Conservation (phyloP, 2,113 vertebrate species). For the Oncorhynchus gorbuscha region DNA sequence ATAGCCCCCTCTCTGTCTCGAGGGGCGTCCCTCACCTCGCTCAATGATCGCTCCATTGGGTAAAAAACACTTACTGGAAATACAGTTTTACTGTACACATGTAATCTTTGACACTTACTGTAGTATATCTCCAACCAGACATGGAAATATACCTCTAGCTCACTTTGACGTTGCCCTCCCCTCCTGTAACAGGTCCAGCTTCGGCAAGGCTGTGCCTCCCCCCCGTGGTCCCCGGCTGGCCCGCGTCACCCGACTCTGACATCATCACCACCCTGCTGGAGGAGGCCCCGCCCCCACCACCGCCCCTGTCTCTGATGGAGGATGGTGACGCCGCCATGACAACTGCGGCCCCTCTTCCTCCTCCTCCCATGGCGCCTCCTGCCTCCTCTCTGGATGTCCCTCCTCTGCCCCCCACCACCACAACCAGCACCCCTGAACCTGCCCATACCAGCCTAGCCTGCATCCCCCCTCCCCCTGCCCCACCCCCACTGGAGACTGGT, state of each 20-base stretch:
- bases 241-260: slow-evolving; percentile 48
- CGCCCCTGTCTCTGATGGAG: slow-evolving; percentile 6
- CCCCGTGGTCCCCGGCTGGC: slow-evolving; percentile 58
- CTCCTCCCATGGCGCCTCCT: slow-evolving; percentile 31
- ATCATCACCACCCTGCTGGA: slow-evolving; percentile 49
- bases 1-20: slow-evolving; percentile 56
- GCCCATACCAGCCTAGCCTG: slow-evolving; percentile 1
- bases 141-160: no score
- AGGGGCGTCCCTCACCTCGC: slow-evolving; percentile 36
- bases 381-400: background rate
- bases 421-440: no score
- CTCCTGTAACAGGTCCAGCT: slow-evolving; percentile 60
- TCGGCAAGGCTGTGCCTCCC: slow-evolving; percentile 66
- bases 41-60: slow-evolving; percentile 41
- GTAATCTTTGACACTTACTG: background rate
- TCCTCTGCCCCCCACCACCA: slow-evolving; percentile 18
- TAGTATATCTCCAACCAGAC: no score
- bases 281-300: slow-evolving; percentile 43
- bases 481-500: slow-evolving; percentile 67
- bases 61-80: slow-evolving; percentile 15
- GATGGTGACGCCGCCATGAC: background rate
- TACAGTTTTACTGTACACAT: no score
- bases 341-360: slow-evolving; percentile 7
- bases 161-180: no score
- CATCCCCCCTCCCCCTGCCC: slow-evolving; percentile 34